Percentiles rank a stretch among this genome's conserved stretches.
Conservation (phyloP, 2,113 vertebrate species). For the Azemiops feae region DNA sequence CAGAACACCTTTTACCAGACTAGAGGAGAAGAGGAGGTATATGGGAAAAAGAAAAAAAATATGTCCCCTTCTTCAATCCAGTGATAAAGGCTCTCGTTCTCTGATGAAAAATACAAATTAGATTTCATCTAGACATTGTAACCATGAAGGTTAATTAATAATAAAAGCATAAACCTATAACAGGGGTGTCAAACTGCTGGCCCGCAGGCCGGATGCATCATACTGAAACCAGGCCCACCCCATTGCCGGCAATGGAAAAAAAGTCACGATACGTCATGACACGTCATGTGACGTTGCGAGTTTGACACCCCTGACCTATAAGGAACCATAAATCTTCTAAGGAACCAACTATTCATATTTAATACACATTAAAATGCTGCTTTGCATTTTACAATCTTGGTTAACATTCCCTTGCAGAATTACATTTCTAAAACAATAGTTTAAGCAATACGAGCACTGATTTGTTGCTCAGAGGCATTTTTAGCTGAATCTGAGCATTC, state of each 20-base stretch:
- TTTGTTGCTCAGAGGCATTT: background rate
- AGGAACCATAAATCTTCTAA: background rate
- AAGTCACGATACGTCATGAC: too few species aligned
- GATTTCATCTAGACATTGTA: background rate
- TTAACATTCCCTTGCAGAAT: background rate
- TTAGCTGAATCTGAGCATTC: background rate
- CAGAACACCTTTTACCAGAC: background rate
- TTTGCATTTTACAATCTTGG: background rate
- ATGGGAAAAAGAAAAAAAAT: background rate
- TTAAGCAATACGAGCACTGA: background rate
- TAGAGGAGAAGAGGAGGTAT: background rate
- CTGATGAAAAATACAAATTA: background rate
- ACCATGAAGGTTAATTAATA: background rate
- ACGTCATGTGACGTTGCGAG: too few species aligned
- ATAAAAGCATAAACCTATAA: background rate
- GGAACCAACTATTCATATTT: background rate
- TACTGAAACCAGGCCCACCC: too few species aligned
- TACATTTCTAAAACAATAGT: background rate
- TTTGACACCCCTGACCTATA: too few species aligned
- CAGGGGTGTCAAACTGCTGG: too few species aligned
- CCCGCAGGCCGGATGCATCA: too few species aligned
- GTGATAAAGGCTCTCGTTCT: background rate
- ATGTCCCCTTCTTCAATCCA: background rate
- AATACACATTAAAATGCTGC: background rate
- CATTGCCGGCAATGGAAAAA: too few species aligned